Evolutionary conservation across 37 sponge, comb jelly and placozoan species (phyloP).

Genomic region (Hexactinellida sp.): DNA sequence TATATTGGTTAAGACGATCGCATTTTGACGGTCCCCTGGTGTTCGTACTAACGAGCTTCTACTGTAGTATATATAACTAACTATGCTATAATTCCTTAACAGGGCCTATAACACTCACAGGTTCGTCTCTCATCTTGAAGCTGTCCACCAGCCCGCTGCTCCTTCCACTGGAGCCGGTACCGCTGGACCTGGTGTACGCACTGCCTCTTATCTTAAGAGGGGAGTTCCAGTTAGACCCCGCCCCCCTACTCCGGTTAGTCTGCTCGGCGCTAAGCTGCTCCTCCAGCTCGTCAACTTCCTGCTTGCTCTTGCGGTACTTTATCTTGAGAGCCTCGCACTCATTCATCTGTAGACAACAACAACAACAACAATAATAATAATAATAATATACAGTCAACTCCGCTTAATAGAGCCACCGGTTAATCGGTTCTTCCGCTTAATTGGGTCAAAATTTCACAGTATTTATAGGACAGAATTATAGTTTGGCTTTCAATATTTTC

Average conservation of each 20-base stretch:
- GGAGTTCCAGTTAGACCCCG: background rate
- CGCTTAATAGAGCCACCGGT: too few species aligned
- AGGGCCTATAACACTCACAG: background rate
- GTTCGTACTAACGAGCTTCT: background rate
- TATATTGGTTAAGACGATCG: background rate
- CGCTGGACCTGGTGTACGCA: background rate
- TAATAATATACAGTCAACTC: too few species aligned
- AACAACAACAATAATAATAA: too few species aligned
- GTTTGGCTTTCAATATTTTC: too few species aligned
- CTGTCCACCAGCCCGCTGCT: background rate
- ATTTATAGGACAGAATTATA: too few species aligned
- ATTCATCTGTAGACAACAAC: too few species aligned
- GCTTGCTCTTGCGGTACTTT: background rate
- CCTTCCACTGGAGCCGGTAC: background rate
- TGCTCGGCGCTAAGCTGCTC: background rate
- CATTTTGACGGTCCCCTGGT: background rate
- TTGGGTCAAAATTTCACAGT: too few species aligned
- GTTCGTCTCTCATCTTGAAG: background rate
- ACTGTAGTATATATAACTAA: too few species aligned
- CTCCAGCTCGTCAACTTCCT: slow-evolving; percentile 4
- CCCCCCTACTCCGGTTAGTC: background rate
- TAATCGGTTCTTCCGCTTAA: too few species aligned
- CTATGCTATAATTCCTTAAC: too few species aligned
- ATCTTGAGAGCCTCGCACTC: background rate
- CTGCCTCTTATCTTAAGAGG: background rate